Conservation (phyloP, 1,140 invertebrate species). For the Heliconius congener region DNA sequence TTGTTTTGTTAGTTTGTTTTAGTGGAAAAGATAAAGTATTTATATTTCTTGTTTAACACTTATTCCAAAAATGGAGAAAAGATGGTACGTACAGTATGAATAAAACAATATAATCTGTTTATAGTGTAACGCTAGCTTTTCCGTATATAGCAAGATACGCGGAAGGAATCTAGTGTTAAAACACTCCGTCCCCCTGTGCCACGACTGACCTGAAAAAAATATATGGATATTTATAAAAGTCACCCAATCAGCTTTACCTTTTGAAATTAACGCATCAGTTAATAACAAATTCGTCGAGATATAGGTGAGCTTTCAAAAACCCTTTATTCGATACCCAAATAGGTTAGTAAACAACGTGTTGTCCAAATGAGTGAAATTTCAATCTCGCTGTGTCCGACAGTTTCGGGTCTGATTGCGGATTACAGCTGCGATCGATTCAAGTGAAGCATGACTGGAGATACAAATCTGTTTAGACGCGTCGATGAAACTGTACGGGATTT, state of each 20-base stretch:
- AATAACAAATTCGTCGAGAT: neutral
- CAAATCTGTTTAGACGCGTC: slow-evolving; percentile 5
- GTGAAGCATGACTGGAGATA: neutral
- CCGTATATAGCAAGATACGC: no score
- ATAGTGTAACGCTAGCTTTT: no score
- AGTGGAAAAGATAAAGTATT: no score
- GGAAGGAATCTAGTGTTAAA: no score
- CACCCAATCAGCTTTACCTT: neutral
- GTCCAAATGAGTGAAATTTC: slow-evolving; percentile 24
- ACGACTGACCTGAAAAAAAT: neutral
- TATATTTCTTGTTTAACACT: no score
- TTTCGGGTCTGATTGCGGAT: slow-evolving; percentile 19
- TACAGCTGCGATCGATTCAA: no score
- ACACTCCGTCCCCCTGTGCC: no score
- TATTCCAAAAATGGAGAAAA: no score
- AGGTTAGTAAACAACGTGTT: slow-evolving; percentile 12
- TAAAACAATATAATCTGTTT: no score
- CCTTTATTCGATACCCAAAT: slow-evolving; percentile 24
- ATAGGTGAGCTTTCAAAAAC: slow-evolving; percentile 5
- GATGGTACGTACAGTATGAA: no score
- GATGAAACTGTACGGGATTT: neutral
- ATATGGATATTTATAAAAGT: neutral
- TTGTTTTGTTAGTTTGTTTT: no score
- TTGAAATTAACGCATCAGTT: neutral
- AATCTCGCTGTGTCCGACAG: slow-evolving; percentile 21